Evolutionary conservation across 2,888 invertebrate species (phyloP).

Genomic region (Heliconius ethilla): DNA sequence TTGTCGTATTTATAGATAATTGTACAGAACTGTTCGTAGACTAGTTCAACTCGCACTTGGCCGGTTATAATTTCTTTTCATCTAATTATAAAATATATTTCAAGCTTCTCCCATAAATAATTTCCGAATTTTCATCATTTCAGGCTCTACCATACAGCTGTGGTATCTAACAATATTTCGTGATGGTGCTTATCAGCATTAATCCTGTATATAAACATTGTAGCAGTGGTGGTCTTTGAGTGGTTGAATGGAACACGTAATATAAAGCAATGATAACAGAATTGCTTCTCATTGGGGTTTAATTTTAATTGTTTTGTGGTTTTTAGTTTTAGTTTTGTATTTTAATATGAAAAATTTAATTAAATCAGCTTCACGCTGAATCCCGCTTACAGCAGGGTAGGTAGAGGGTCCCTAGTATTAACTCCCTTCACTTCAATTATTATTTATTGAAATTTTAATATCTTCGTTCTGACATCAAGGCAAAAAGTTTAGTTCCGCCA

Average conservation of each 20-base stretch:
- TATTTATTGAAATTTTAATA: too few species aligned
- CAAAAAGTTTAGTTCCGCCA: too few species aligned
- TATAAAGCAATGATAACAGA: constrained; percentile 39
- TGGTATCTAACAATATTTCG: constrained; percentile 34
- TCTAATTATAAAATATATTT: too few species aligned
- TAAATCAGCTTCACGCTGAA: too few species aligned
- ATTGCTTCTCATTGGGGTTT: constrained; percentile 7
- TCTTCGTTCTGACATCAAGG: too few species aligned
- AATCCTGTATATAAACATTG: constrained; percentile 40
- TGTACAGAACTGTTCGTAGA: too few species aligned
- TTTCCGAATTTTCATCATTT: too few species aligned
- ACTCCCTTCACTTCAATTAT: not conserved
- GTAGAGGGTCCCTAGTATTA: not conserved
- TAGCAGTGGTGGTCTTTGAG: constrained; percentile 33
- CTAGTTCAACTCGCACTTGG: too few species aligned
- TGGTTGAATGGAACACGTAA: constrained; percentile 42
- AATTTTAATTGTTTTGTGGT: not conserved
- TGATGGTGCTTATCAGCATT: constrained; percentile 43
- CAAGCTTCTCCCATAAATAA: too few species aligned
- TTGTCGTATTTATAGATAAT: too few species aligned
- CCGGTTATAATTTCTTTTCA: too few species aligned
- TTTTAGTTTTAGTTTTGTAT: not conserved
- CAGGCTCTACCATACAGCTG: not conserved
- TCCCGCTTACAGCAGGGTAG: not conserved
- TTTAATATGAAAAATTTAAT: too few species aligned